A percentile compares a stretch with the other conserved stretches of the same genome.
Conservation (phyloP, 2,888 invertebrate species). For the Tiliacea citrago region DNA sequence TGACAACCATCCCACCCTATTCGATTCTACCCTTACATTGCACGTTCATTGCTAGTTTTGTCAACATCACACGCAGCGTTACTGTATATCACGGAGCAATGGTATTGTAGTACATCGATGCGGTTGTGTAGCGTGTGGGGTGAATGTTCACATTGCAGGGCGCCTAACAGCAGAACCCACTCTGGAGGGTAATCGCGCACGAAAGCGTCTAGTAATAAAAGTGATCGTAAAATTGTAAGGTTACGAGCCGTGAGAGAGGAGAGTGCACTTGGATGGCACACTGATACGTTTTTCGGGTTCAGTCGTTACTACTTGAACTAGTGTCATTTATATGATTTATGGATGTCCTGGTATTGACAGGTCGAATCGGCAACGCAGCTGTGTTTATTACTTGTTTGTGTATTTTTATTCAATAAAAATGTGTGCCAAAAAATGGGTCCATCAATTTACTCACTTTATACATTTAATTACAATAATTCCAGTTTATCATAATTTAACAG, state of each 20-base stretch:
- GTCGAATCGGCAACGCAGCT: slow-evolving; percentile 39
- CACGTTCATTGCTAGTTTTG: slow-evolving; percentile 69
- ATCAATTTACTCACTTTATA: neutral
- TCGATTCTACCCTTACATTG: slow-evolving; percentile 28
- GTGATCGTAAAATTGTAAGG: slow-evolving; percentile 89
- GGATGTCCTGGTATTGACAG: slow-evolving; percentile 77
- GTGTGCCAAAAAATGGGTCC: neutral
- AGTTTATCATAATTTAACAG: neutral
- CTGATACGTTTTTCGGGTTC: slow-evolving; percentile 87
- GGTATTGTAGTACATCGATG: slow-evolving; percentile 68
- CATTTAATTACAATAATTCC: neutral
- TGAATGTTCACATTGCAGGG: slow-evolving; percentile 79
- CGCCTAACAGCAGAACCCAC: slow-evolving; percentile 90
- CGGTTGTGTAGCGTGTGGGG: slow-evolving; percentile 68
- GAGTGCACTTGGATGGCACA: slow-evolving; percentile 88
- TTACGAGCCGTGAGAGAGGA: slow-evolving; percentile 87
- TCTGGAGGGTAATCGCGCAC: slow-evolving; percentile 90
- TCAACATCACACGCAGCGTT: slow-evolving; percentile 4
- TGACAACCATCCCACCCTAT: slow-evolving; percentile 75
- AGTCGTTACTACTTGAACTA: slow-evolving; percentile 74
- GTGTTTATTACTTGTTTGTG: slow-evolving; percentile 27
- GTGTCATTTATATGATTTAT: slow-evolving; percentile 82
- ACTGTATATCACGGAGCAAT: slow-evolving; percentile 71
- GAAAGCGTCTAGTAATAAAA: slow-evolving; percentile 91
- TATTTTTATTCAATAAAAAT: neutral